phyloP scores from a whole-genome alignment of 1,140 invertebrate genomes.

The Heterodera schachtii region DNA sequence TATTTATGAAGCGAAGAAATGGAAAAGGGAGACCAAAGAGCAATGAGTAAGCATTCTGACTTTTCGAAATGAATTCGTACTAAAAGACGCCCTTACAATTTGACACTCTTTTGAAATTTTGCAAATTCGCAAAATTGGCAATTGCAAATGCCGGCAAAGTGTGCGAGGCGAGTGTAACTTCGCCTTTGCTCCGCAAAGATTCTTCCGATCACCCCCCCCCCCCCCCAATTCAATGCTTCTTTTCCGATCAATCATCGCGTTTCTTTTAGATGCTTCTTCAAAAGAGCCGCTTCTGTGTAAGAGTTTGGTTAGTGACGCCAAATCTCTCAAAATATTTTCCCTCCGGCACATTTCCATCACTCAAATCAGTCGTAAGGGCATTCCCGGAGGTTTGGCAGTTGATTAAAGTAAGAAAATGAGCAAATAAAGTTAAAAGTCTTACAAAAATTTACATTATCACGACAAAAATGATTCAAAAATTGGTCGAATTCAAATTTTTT shows the following conservation, averaged over 20 bases:
- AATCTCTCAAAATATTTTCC: constrained; percentile 35
- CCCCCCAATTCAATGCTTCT: background rate
- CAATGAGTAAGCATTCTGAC: too few relatives aligned
- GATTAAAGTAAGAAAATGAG: background rate
- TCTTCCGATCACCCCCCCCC: background rate
- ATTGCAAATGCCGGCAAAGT: background rate
- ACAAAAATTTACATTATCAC: too few relatives aligned
- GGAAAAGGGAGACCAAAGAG: background rate
- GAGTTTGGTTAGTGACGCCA: constrained; percentile 12
- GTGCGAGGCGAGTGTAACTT: too few relatives aligned
- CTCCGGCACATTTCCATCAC: background rate
- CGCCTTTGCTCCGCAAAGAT: background rate
- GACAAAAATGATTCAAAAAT: too few relatives aligned
- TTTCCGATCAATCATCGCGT: constrained; percentile 22
- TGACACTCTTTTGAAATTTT: background rate
- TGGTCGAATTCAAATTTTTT: too few relatives aligned
- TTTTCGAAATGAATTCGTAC: too few relatives aligned
- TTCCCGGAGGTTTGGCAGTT: background rate
- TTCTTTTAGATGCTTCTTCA: background rate
- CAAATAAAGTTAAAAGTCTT: background rate
- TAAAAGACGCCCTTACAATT: background rate
- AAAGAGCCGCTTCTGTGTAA: constrained; percentile 10
- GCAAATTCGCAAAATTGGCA: background rate
- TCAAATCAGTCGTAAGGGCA: constrained; percentile 16
- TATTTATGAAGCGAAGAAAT: constrained; percentile 11